A percentile compares a stretch with the other conserved stretches of the same genome.
Conservation (phyloP, 2,888 invertebrate species). For the Pachydiplax longipennis region DNA sequence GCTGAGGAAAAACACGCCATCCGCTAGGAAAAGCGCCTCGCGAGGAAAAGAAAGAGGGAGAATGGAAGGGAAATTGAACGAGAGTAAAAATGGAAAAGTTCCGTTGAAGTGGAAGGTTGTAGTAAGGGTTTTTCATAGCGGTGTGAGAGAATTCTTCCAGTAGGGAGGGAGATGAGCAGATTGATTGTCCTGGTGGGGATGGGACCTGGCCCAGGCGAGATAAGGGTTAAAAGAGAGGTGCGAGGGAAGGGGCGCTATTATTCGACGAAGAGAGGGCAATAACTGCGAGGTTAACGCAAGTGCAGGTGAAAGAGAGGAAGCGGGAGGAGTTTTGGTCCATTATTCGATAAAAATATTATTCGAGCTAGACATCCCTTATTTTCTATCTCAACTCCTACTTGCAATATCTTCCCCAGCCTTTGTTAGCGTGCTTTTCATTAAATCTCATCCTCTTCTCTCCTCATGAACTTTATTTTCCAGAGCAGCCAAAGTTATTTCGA, state of each 20-base stretch:
- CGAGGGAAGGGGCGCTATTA: neutral
- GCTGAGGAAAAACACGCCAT: neutral
- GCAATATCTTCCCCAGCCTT: neutral
- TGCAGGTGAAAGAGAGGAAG: neutral
- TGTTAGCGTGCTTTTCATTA: neutral
- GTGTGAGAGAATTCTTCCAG: neutral
- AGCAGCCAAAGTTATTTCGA: too few species aligned
- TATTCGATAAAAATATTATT: neutral
- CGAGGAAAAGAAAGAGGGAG: neutral
- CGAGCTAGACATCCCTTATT: neutral
- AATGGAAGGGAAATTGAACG: neutral
- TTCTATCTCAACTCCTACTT: neutral
- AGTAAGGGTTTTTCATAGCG: neutral
- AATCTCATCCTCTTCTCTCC: neutral
- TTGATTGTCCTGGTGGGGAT: slow-evolving; percentile 19
- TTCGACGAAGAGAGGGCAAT: slow-evolving; percentile 10
- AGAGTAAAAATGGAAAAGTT: neutral
- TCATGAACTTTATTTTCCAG: too few species aligned
- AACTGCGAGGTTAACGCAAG: slow-evolving; percentile 23
- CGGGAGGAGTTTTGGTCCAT: neutral
- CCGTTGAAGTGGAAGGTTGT: neutral
- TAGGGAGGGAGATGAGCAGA: slow-evolving; percentile 26
- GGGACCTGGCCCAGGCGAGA: slow-evolving; percentile 28
- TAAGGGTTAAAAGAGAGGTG: slow-evolving; percentile 30
- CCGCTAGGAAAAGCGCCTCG: neutral